Evolutionary conservation across 1,140 invertebrate genomes (phyloP).

Genomic region (Drosophila albomicans): DNA sequence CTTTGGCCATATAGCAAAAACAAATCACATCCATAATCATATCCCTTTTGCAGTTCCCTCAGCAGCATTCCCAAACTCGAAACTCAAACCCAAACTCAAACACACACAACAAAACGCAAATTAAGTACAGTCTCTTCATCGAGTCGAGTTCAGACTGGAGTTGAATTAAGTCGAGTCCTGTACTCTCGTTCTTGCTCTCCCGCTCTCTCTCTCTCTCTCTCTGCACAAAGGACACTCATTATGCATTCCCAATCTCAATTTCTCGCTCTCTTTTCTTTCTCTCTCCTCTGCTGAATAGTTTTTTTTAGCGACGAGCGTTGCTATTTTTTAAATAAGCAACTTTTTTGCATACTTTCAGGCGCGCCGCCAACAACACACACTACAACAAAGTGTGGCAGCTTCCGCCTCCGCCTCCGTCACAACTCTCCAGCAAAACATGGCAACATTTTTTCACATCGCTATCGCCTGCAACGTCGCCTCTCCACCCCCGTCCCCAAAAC

Average conservation of each 20-base stretch:
- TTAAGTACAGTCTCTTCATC: slow-evolving; percentile 65
- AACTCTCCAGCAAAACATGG: slow-evolving; percentile 7
- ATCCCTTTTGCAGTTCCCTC: slow-evolving; percentile 10
- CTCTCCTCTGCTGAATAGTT: slow-evolving; percentile 20
- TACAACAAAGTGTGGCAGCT: neutral
- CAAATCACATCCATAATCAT: slow-evolving; percentile 63
- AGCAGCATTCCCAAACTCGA: slow-evolving; percentile 22
- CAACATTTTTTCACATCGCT: slow-evolving; percentile 62
- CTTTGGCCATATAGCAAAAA: slow-evolving; percentile 15
- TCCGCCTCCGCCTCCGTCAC: neutral
- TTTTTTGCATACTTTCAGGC: slow-evolving; percentile 63
- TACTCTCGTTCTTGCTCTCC: slow-evolving; percentile 6
- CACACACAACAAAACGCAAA: slow-evolving; percentile 43
- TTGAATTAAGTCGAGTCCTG: slow-evolving; percentile 48
- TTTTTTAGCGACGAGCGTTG: slow-evolving; percentile 11
- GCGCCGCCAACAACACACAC: slow-evolving; percentile 33
- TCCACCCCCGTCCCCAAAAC: neutral
- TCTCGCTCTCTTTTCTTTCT: neutral
- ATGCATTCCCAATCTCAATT: slow-evolving; percentile 53
- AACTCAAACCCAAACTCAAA: too few species aligned
- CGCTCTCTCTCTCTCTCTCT: too few species aligned
- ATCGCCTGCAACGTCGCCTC: neutral
- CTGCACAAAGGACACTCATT: slow-evolving; percentile 74
- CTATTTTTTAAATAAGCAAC: slow-evolving; percentile 45
- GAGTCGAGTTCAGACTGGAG: slow-evolving; percentile 12